A percentile compares a stretch with the other conserved stretches of the same genome.
Evolutionary conservation across 1,140 invertebrate species (phyloP).

Genomic region (Anastrepha ludens): DNA sequence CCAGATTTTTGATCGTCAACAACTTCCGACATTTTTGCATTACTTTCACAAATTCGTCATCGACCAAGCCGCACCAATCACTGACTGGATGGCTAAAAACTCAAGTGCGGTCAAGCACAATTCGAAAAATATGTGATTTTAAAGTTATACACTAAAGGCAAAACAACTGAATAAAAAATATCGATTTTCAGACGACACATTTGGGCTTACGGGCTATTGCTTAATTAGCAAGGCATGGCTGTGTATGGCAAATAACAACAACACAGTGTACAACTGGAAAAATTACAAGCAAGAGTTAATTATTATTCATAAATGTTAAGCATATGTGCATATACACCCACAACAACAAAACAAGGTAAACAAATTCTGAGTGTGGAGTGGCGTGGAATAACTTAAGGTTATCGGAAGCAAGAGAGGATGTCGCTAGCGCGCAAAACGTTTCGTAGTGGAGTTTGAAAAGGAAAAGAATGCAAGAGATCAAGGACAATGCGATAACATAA

Average conservation of each 20-base stretch:
- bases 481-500: background rate
- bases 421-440: too few relatives aligned
- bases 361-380: constrained; percentile 28
- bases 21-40: constrained; percentile 50
- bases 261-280: constrained; percentile 18
- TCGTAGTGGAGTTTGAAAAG: background rate
- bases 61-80: constrained; percentile 35
- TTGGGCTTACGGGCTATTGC: constrained; percentile 1
- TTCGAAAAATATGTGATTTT: constrained; percentile 31
- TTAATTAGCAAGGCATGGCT: constrained; percentile 44
- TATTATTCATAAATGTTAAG: constrained; percentile 41
- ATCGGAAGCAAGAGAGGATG: background rate
- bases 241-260: constrained; percentile 28
- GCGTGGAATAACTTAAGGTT: background rate
- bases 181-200: constrained; percentile 35
- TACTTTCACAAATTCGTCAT: constrained; percentile 51
- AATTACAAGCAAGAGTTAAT: constrained; percentile 26
- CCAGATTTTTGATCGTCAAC: background rate
- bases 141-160: constrained; percentile 33
- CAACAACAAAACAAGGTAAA: constrained; percentile 18
- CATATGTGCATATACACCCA: background rate
- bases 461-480: background rate
- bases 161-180: background rate
- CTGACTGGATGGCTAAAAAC: constrained; percentile 28
- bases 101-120: constrained; percentile 8